Evolutionary conservation across 2,797 vertebrate species (phyloP).

Genomic region (Sardinella longiceps): DNA sequence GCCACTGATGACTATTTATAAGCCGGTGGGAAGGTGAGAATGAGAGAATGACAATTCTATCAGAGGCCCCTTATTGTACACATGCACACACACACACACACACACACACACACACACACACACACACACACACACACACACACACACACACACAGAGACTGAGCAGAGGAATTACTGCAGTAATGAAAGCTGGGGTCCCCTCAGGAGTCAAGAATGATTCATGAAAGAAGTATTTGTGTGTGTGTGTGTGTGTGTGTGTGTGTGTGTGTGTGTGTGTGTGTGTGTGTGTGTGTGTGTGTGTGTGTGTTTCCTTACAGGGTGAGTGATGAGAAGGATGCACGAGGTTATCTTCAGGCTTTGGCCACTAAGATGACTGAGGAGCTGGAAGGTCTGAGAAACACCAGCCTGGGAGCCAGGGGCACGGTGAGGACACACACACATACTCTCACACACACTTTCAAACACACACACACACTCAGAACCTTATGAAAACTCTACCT

Average conservation of each 20-base stretch:
- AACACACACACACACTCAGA: neutral
- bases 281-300: conserved; percentile 19
- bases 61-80: neutral
- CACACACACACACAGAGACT: neutral
- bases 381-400: conserved; percentile 91
- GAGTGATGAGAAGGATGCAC: conserved; percentile 97
- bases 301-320: conserved; percentile 78
- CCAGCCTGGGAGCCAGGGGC: conserved; percentile 90
- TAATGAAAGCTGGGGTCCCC: neutral
- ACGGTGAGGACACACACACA: conserved; percentile 77
- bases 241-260: conserved; percentile 33
- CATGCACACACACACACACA: neutral
- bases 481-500: neutral
- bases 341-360: conserved; percentile 96
- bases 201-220: neutral
- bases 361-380: conserved; percentile 99
- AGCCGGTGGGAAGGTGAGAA: neutral
- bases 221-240: conserved; percentile 4
- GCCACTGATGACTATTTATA: neutral
- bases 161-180: neutral
- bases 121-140: too few species aligned
- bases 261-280: conserved; percentile 28
- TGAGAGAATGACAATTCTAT: too few species aligned
- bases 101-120: neutral
- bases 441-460: conserved; percentile 17